These are phyloP conservation scores for Drosophila mauritiana DNA, from an alignment of 1,140 invertebrate species.

Conservation along the genomic window DNA sequence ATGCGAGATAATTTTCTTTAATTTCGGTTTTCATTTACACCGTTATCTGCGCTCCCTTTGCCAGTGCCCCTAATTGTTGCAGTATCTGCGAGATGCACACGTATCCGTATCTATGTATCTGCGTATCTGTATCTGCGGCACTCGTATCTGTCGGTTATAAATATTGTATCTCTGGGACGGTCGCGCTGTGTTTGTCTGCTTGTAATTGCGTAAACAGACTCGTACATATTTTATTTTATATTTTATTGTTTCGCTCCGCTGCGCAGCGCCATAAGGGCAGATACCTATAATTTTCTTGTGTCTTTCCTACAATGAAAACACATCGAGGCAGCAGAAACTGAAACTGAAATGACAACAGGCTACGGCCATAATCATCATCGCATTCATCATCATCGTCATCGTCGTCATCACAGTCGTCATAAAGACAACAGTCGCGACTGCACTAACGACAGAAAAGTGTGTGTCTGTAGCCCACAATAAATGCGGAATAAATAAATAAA, in stretches of 20 bases:
- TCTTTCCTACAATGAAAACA: conserved; percentile 80
- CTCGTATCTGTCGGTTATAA: conserved; percentile 64
- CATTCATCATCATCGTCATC: conserved; percentile 25
- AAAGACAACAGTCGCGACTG: conserved; percentile 75
- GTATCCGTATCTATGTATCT: not conserved
- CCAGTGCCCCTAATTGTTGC: conserved; percentile 64
- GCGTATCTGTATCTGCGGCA: conserved; percentile 4
- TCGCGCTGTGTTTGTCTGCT: conserved; percentile 54
- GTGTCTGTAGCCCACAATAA: conserved; percentile 67
- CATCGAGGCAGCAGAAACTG: conserved; percentile 44
- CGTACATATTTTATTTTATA: conserved; percentile 83
- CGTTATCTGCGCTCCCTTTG: conserved; percentile 28
- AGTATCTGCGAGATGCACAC: conserved; percentile 64
- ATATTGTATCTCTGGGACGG: conserved; percentile 63
- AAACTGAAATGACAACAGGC: conserved; percentile 35
- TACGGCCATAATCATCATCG: conserved; percentile 52
- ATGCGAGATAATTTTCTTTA: conserved; percentile 61
- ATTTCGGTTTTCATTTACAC: conserved; percentile 56
- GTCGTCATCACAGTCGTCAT: conserved; percentile 46
- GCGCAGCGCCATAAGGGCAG: conserved; percentile 82
- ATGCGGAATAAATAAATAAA: conserved; percentile 82
- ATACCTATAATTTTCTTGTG: conserved; percentile 84
- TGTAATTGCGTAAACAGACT: conserved; percentile 82
- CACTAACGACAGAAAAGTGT: conserved; percentile 68
- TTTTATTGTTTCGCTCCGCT: conserved; percentile 84